A percentile compares a stretch with the other conserved stretches of the same genome.
Conservation (phyloP, 2,888 invertebrate species). For the Meganola albula region DNA sequence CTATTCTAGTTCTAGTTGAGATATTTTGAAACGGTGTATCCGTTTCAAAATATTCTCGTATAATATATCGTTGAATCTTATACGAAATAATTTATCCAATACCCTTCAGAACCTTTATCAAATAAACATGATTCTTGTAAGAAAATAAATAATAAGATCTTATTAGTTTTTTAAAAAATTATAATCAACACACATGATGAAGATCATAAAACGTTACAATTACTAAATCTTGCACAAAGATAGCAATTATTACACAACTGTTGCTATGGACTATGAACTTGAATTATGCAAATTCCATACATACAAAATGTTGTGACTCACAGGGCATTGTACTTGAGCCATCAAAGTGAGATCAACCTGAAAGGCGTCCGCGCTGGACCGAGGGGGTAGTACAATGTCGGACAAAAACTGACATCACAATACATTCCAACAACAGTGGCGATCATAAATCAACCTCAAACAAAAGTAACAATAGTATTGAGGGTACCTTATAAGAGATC, state of each 20-base stretch:
- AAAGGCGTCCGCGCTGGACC: conserved; percentile 67
- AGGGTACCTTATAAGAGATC: conserved; percentile 78
- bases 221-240: too few relatives aligned
- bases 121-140: too few relatives aligned
- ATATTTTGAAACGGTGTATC: too few relatives aligned
- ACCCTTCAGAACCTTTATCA: too few relatives aligned
- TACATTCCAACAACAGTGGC: conserved; percentile 73
- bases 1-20: too few relatives aligned
- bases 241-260: conserved; percentile 10
- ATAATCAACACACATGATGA: too few relatives aligned
- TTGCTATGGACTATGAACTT: conserved; percentile 17
- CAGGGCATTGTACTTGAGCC: conserved; percentile 64
- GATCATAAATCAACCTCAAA: conserved; percentile 76
- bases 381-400: conserved; percentile 75
- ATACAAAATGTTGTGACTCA: conserved; percentile 45
- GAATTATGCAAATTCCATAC: conserved; percentile 38
- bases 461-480: conserved; percentile 77
- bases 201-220: too few relatives aligned
- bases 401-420: conserved; percentile 77
- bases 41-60: too few relatives aligned
- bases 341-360: conserved; percentile 72
- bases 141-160: too few relatives aligned
- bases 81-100: too few relatives aligned
- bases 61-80: too few relatives aligned
- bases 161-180: too few relatives aligned